A percentile compares a stretch with the other conserved stretches of the same genome.
phyloP scores from a whole-genome alignment of 2,888 invertebrate species.

The Ypsolopha scabrella region DNA sequence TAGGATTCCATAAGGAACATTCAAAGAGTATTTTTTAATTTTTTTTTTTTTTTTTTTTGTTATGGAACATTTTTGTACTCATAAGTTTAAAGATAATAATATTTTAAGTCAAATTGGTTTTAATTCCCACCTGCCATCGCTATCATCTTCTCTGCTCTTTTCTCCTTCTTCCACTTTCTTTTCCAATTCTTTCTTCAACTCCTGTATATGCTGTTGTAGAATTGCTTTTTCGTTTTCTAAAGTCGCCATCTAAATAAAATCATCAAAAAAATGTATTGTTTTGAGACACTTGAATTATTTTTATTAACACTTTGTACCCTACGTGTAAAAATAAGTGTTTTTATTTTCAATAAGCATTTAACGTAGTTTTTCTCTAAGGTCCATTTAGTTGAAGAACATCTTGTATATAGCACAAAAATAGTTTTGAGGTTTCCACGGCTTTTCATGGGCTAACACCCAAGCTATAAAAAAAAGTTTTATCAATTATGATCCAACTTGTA shows the following conservation, averaged over 20 bases:
- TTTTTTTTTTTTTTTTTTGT: too few species aligned
- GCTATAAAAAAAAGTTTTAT: too few species aligned
- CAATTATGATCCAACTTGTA: not conserved
- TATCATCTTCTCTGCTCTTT: slow-evolving; percentile 47
- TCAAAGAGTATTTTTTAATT: too few species aligned
- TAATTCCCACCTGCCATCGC: slow-evolving; percentile 44
- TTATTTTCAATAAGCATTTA: too few species aligned
- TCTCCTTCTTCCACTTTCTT: slow-evolving; percentile 48
- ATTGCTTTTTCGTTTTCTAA: slow-evolving; percentile 50
- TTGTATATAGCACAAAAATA: too few species aligned
- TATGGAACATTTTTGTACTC: too few species aligned
- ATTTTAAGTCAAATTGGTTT: not conserved
- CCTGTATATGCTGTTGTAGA: slow-evolving; percentile 45
- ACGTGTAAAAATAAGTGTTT: not conserved
- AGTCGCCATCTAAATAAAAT: slow-evolving; percentile 45
- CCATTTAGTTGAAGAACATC: too few species aligned
- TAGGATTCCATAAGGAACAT: too few species aligned
- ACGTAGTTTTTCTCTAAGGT: too few species aligned
- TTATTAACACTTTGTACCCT: not conserved
- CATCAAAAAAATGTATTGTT: slow-evolving; percentile 3
- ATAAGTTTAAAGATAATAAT: too few species aligned
- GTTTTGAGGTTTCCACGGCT: too few species aligned
- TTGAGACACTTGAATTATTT: not conserved
- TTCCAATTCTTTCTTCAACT: slow-evolving; percentile 52
- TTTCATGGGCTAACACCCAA: too few species aligned